Evolutionary conservation across 2,888 invertebrate genomes (phyloP).

Genomic region (Tipula lateralis): DNA sequence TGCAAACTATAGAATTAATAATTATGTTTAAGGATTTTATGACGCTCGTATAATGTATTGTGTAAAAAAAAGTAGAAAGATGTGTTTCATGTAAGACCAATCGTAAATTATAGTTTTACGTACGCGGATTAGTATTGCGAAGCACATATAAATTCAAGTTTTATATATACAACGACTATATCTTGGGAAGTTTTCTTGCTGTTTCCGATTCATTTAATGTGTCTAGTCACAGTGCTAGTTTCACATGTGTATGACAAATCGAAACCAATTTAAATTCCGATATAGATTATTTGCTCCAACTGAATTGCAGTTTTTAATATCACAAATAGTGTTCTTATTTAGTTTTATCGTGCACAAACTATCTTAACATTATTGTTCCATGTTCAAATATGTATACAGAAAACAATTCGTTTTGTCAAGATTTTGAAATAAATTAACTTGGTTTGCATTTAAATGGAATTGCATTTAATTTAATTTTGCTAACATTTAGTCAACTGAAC

Average conservation of each 20-base stretch:
- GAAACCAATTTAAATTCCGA: not conserved
- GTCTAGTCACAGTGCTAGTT: not conserved
- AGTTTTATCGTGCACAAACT: not conserved
- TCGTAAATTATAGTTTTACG: constrained; percentile 11
- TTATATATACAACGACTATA: not conserved
- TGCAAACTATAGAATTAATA: not conserved
- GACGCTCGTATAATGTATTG: not conserved
- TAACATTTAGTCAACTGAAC: not conserved
- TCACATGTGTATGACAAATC: not conserved
- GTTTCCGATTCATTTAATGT: not conserved
- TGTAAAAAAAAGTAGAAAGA: not conserved
- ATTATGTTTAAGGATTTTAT: not conserved
- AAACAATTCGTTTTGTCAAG: not conserved
- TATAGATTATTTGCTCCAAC: not conserved
- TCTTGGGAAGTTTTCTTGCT: not conserved
- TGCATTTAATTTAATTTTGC: not conserved
- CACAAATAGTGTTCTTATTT: not conserved
- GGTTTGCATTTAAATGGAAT: not conserved
- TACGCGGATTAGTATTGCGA: not conserved
- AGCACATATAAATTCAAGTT: not conserved
- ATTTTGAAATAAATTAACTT: not conserved
- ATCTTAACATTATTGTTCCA: too few species aligned
- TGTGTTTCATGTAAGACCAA: not conserved
- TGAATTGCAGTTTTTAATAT: not conserved
- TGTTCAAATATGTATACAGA: not conserved